Evolutionary conservation across 2,113 vertebrate species (phyloP), one percentile per base, ranked within the genome.

Genomic region (Aplodontia rufa): DNA sequence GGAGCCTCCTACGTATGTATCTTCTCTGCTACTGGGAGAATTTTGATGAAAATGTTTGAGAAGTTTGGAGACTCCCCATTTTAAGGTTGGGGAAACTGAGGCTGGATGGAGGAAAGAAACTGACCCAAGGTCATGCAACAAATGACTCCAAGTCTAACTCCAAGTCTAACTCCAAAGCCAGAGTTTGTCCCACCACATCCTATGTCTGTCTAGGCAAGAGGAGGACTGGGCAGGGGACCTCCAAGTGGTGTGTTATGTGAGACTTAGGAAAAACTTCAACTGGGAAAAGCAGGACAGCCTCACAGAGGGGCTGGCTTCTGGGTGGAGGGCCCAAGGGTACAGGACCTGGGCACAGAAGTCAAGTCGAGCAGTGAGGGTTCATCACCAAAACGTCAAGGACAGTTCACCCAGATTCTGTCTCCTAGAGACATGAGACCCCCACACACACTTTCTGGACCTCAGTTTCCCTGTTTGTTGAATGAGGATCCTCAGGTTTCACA

Each of bases 11-110:
- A n/a, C n/a, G 2, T 16, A 8, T 8, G 8, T 53, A 10, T 37
- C 3, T 75, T 49, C 28, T 71, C 30, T n/a, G 45, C 74, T 22
- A 9, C 13, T 64, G 76, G 20, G 75, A 88, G 69, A 91, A 83
- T 93, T 74, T 83, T 82, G 69, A 78, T 80, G 79, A 30, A 51
- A 93, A 87, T 51, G 9, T 51, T 72, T 82, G 35, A 78, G 79
- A 78, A 68, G 22, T 22, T n/a, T 40, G 42, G 22, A 75, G 66
- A 86, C 35, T 81, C 28, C 45, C 87, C 60, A 11, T 76, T 75
- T 87, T 90, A 83, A 89, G 28, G 30, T 2, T 82, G 62, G 35
- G 32, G 24, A 94, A 84, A 94, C 72, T 24, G 37, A 95, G 47
- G 47, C 9, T 0, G 30, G 78, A 71, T 40, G 53, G 37, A 80